Evolutionary conservation across 2,888 invertebrate species (phyloP).

Genomic region (Melipona bicolor): DNA sequence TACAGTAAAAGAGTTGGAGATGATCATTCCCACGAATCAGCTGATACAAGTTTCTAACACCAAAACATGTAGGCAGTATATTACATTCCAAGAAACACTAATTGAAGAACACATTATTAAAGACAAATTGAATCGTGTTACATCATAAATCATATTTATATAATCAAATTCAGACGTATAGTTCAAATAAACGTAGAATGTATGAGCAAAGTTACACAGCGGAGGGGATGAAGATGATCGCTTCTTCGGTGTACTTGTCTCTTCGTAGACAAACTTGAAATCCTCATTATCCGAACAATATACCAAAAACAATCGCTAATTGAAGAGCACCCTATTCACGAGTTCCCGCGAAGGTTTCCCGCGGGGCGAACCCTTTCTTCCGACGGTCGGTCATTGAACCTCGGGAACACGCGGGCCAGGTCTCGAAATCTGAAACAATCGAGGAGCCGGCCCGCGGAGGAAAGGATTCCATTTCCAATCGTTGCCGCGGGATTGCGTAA

Average conservation of each 20-base stretch:
- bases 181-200: background rate
- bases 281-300: background rate
- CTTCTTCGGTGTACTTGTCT: background rate
- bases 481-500: conserved; percentile 7
- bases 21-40: too few relatives aligned
- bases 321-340: background rate
- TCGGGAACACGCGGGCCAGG: background rate
- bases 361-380: background rate
- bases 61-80: too few relatives aligned
- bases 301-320: background rate
- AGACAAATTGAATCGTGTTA: background rate
- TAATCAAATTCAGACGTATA: too few relatives aligned
- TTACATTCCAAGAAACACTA: too few relatives aligned
- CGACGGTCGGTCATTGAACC: background rate
- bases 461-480: conserved; percentile 19
- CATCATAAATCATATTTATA: background rate
- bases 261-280: background rate
- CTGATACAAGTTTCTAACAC: too few relatives aligned
- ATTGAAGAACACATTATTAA: too few relatives aligned
- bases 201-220: background rate
- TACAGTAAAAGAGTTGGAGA: too few relatives aligned
- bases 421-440: conserved; percentile 11
- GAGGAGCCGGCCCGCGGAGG: background rate
- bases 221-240: background rate
- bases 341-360: background rate